Evolutionary conservation across 1,140 invertebrate species (phyloP).

Genomic region (Leptinotarsa defecta): DNA sequence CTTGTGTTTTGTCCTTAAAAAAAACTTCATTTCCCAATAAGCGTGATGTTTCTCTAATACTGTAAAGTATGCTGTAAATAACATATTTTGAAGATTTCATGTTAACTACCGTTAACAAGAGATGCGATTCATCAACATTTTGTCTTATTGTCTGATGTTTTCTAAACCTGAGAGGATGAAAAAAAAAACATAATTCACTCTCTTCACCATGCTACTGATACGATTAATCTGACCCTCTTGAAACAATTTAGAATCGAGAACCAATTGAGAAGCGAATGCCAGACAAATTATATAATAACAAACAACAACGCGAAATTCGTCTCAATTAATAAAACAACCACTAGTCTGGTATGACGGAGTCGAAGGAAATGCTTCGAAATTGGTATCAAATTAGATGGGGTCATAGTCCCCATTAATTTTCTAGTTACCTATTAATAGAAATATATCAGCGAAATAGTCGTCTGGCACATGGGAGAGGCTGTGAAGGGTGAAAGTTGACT

Average conservation of each 20-base stretch:
- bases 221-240: background rate
- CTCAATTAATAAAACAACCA: background rate
- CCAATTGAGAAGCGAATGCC: background rate
- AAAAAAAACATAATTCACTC: too few relatives aligned
- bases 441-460: conserved; percentile 12
- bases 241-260: background rate
- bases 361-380: conserved; percentile 10
- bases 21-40: too few relatives aligned
- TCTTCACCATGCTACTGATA: background rate
- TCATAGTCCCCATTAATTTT: conserved; percentile 15
- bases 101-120: too few relatives aligned
- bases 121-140: too few relatives aligned
- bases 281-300: background rate
- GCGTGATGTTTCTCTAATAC: too few relatives aligned
- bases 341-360: background rate
- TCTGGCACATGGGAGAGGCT: background rate
- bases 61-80: too few relatives aligned
- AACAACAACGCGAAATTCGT: background rate
- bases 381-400: conserved; percentile 19
- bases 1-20: too few relatives aligned
- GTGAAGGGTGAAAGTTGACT: too few relatives aligned
- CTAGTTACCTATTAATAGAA: conserved; percentile 10
- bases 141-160: too few relatives aligned
- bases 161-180: too few relatives aligned
- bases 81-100: too few relatives aligned